phyloP scores from a whole-genome alignment of 1,140 invertebrate genomes.

The Drosophila truncata region DNA sequence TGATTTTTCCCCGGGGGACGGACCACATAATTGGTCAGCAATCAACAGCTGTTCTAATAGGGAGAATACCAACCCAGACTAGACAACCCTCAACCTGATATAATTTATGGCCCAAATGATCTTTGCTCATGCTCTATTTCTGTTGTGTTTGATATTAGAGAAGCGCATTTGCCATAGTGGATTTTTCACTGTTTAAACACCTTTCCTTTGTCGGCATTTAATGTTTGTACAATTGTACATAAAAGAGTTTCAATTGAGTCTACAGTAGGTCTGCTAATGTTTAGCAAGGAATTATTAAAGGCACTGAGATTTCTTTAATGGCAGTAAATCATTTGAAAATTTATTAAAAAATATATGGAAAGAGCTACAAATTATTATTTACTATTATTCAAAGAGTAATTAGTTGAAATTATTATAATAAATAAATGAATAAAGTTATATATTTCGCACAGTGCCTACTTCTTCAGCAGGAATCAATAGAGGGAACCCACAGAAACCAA shows the following conservation, averaged over 20 bases:
- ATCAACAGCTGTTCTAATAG: constrained; percentile 63
- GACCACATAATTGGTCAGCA: constrained; percentile 68
- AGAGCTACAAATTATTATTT: not conserved
- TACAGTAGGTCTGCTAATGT: constrained; percentile 16
- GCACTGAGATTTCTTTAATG: constrained; percentile 43
- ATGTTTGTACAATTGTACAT: constrained; percentile 48
- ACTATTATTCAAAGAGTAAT: not conserved
- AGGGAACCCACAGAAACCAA: constrained; percentile 23
- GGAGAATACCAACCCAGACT: constrained; percentile 2
- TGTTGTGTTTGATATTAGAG: constrained; percentile 49
- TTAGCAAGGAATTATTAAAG: constrained; percentile 41
- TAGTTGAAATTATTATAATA: not conserved
- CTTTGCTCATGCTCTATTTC: constrained; percentile 53
- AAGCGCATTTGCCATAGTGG: constrained; percentile 41
- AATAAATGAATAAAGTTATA: not conserved
- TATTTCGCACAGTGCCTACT: constrained; percentile 39
- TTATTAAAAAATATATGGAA: not conserved
- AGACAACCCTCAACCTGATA: constrained; percentile 40
- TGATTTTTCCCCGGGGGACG: constrained; percentile 75
- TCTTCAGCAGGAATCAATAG: constrained; percentile 16
- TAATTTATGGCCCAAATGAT: constrained; percentile 66
- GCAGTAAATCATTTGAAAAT: constrained; percentile 6
- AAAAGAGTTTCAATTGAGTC: constrained; percentile 27
- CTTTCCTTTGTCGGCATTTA: constrained; percentile 68
- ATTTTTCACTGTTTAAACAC: constrained; percentile 58